Conservation (phyloP, 2,888 invertebrate genomes). For the Cybosia mesomella region DNA sequence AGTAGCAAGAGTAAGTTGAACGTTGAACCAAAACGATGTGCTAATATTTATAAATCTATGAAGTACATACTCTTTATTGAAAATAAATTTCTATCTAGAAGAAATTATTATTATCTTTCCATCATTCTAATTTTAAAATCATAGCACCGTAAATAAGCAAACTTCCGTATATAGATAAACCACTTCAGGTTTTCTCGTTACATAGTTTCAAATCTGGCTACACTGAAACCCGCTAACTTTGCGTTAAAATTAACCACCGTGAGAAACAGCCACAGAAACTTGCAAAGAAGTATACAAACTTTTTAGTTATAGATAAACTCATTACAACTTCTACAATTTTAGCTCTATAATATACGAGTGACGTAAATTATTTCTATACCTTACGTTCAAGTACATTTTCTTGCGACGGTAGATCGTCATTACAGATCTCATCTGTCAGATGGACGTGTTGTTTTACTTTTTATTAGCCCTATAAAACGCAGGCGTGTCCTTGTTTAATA, state of each 20-base stretch:
- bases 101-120: neutral
- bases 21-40: neutral
- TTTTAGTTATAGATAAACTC: slow-evolving; percentile 46
- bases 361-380: slow-evolving; percentile 35
- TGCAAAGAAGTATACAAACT: slow-evolving; percentile 24
- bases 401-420: slow-evolving; percentile 63
- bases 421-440: slow-evolving; percentile 78
- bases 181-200: slow-evolving; percentile 9
- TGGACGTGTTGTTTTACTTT: slow-evolving; percentile 80
- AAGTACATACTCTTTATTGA: neutral
- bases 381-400: slow-evolving; percentile 52
- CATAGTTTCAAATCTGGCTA: slow-evolving; percentile 19
- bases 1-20: neutral
- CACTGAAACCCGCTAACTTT: slow-evolving; percentile 25
- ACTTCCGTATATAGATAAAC: neutral
- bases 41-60: too few species aligned
- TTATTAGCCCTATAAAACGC: slow-evolving; percentile 77
- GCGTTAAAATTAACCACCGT: slow-evolving; percentile 28
- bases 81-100: neutral
- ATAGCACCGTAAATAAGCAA: neutral
- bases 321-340: slow-evolving; percentile 45
- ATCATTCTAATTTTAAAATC: neutral
- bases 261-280: slow-evolving; percentile 26
- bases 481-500: slow-evolving; percentile 75
- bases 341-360: slow-evolving; percentile 37